Base-by-base conservation (phyloP, 2,797 vertebrate species). In the Nasua narica region DNA sequence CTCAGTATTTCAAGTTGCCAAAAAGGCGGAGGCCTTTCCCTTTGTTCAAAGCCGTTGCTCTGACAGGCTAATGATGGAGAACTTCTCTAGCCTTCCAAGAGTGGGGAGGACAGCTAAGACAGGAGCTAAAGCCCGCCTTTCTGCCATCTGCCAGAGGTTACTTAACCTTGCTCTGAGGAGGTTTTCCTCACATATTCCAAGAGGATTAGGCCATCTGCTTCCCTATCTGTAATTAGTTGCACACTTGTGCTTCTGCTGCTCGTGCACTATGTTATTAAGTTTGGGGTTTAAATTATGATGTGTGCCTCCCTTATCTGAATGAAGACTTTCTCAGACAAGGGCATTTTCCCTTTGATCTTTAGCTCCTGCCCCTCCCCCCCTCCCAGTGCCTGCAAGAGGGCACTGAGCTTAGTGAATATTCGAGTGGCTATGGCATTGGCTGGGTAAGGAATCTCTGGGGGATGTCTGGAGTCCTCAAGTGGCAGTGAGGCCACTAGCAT, bases 191-290 rank as follows among this genome's bases (percentile, higher is more conserved):
- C 62, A 7, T 90, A 40, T 86, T 90, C 83, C 81, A 25, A 0
- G 32, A 70, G 60, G 60, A 62, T 32, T 85, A 90, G 96, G 67
- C 96, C 97, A 97, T 95, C 95, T 97, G 91, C 89, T 85, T 97
- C 67, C 46, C 32, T 74, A 0, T 50, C 94, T 97, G 94, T 97
- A 97, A 97, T 96, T 97, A 97, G 89, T 27, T 52, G 32, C 87
- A 92, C 67, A 56, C 79, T 74, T 77, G 35, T 5, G 54, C 62
- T 84, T 91, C 91, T 58, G 62, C 81, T 52, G 78, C 48, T 48
- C 8, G 25, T 65, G 70, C 48, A 70, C 95, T 67, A 23, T 96
- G 91, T 88, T 96, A 96, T 91, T 94, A 90, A 35, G 79, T 86
- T 82, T 18, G 23, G 11, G 2, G 18, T 76, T 70, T 6, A 3